phyloP scores from a whole-genome alignment of 1,140 invertebrate species.

The Psilanteris sp. region DNA sequence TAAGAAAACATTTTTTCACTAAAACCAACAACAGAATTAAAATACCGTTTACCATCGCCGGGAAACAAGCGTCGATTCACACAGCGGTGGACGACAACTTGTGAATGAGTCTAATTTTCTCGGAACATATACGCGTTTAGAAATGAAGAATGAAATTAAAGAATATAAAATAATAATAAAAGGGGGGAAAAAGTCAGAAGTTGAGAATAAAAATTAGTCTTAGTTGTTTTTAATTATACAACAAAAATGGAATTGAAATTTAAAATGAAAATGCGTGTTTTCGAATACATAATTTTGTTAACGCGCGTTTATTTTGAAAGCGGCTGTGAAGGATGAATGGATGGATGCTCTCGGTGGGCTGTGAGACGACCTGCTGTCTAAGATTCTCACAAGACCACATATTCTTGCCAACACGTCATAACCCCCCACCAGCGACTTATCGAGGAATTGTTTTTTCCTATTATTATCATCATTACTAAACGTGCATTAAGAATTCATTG shows the following conservation, averaged over 20 bases:
- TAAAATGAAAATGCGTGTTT: slow-evolving; percentile 13
- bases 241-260: slow-evolving; percentile 11
- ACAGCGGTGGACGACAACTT: slow-evolving; percentile 2
- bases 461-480: slow-evolving; percentile 38
- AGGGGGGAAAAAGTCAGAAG: background rate
- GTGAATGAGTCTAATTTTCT: slow-evolving; percentile 36
- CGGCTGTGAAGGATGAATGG: slow-evolving; percentile 28
- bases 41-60: slow-evolving; percentile 20
- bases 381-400: slow-evolving; percentile 58
- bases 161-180: slow-evolving; percentile 1
- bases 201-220: slow-evolving; percentile 24
- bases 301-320: slow-evolving; percentile 30
- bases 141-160: slow-evolving; percentile 1
- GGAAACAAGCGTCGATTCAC: slow-evolving; percentile 21
- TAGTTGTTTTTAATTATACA: slow-evolving; percentile 35
- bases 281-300: slow-evolving; percentile 17
- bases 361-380: slow-evolving; percentile 60
- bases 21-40: slow-evolving; percentile 17
- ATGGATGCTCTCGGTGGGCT: slow-evolving; percentile 39
- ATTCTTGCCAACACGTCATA: slow-evolving; percentile 51
- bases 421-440: slow-evolving; percentile 16
- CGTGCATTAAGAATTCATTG: slow-evolving; percentile 40
- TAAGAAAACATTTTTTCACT: slow-evolving; percentile 34
- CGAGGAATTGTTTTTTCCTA: slow-evolving; percentile 26
- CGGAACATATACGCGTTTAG: slow-evolving; percentile 26